Evolutionary conservation across 2,113 vertebrate genomes (phyloP), one percentile per base, ranked within the genome.

Genomic region (Mesitornis unicolor): DNA sequence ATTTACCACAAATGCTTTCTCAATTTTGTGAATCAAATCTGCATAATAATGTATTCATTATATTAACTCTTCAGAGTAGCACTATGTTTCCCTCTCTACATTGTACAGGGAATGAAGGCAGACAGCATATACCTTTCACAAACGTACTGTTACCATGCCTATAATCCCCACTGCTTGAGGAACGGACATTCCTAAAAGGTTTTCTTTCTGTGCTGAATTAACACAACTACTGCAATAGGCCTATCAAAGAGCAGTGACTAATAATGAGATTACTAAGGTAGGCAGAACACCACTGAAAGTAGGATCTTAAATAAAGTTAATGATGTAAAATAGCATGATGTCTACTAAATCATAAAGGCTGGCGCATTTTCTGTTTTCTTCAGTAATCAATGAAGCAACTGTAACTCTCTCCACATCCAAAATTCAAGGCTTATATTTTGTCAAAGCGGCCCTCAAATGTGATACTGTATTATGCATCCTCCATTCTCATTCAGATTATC

Each of bases 151-250:
- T 91, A 56, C 84, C 70, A 63, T 69, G 77, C 38, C 63, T 67
- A 25, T 73, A 93, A 94, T 84, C 35, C 43, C n/a, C n/a, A 25
- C n/a, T 60, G 43, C 81, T 61, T 45, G 38, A 93, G 82, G 74
- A 93, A 85, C 48, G 76, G 53, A 51, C 65, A 76, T 85, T 71
- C 78, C 79, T 84, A 43, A 73, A 85, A 80, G 65, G 25, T 63
- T 92, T 95, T 77, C 26, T 26, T 82, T 89, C 61, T 74, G 31
- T 61, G 53, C 82, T 80, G 84, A 94, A 87, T 76, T 56, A 92
- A 81, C 36, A 81, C 29, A 56, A 78, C 33, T 57, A 75, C 60
- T 70, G 31, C 3, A 4, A 60, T 7, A 82, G 76, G 48, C 13
- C 54, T 77, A 13, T 43, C 35, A 63, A 67, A 73, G 36, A 69